A percentile compares a stretch with the other conserved stretches of the same genome.
Evolutionary conservation across 1,140 invertebrate species (phyloP).

Genomic region (Penaeus indicus): DNA sequence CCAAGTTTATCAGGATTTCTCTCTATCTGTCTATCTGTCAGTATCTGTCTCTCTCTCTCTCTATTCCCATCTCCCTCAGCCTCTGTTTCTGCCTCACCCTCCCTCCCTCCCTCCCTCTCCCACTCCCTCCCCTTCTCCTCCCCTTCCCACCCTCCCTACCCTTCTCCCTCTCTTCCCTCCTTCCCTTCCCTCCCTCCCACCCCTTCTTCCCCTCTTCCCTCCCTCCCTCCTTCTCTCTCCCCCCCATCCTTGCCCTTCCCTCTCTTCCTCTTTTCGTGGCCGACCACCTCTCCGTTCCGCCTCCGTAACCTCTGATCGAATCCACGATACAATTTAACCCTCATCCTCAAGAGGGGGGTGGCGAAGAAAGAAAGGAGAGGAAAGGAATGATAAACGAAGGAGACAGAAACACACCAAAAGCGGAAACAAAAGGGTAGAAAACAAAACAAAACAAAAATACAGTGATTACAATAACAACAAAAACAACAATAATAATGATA

Average conservation of each 20-base stretch:
- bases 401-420: no score
- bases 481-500: no score
- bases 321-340: no score
- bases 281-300: neutral
- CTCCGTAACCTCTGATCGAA: no score
- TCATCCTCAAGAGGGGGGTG: no score
- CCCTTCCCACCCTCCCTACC: no score
- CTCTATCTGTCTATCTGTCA: neutral
- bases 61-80: neutral
- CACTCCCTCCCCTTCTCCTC: neutral
- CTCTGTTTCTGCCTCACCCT: neutral
- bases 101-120: neutral
- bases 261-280: neutral
- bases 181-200: no score
- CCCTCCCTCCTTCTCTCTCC: neutral
- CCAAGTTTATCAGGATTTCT: neutral
- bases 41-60: neutral
- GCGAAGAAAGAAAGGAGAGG: no score
- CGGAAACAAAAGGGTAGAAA: no score
- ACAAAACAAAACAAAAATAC: no score
- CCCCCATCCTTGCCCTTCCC: neutral
- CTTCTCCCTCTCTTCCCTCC: neutral
- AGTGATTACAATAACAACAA: no score
- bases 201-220: neutral
- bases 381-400: no score